Percentiles rank a stretch among this genome's conserved stretches.
Evolutionary conservation across 2,888 invertebrate species (phyloP).

Genomic region (Seira ritae): DNA sequence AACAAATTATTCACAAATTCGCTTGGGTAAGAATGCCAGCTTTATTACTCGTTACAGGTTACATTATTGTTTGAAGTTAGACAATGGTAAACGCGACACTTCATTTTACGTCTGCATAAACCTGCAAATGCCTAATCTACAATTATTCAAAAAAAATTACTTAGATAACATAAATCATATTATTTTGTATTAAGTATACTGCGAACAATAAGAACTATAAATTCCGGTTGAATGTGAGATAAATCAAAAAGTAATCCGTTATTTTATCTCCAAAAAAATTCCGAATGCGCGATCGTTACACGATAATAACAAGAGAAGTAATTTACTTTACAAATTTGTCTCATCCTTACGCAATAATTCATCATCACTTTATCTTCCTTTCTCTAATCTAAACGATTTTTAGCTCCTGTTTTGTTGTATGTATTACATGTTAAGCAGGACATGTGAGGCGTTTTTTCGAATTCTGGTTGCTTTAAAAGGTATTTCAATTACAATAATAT

Average conservation of each 20-base stretch:
- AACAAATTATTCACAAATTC: too few relatives aligned
- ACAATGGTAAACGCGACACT: conserved; percentile 33
- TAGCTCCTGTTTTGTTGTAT: conserved; percentile 30
- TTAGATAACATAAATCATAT: conserved; percentile 27
- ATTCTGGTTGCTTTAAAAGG: neutral
- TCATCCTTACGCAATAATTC: neutral
- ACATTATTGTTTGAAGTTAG: conserved; percentile 28
- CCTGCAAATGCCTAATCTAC: conserved; percentile 26
- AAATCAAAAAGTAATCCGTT: conserved; percentile 17
- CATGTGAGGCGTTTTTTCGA: neutral
- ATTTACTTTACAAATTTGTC: conserved; percentile 15
- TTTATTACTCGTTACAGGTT: conserved; percentile 53
- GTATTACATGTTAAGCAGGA: neutral
- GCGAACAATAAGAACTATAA: conserved; percentile 58
- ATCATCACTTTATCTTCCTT: conserved; percentile 5
- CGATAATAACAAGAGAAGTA: conserved; percentile 17
- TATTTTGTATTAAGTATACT: conserved; percentile 41
- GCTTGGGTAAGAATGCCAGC: conserved; percentile 54
- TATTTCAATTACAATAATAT: neutral
- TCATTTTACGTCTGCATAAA: neutral
- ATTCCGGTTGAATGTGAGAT: conserved; percentile 56
- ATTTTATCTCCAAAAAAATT: conserved; percentile 24
- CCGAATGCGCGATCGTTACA: conserved; percentile 49
- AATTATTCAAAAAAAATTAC: conserved; percentile 30
- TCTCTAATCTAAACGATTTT: conserved; percentile 2